Evolutionary conservation across 2,797 vertebrate species (phyloP).

Genomic region (Adelosebastes latens): DNA sequence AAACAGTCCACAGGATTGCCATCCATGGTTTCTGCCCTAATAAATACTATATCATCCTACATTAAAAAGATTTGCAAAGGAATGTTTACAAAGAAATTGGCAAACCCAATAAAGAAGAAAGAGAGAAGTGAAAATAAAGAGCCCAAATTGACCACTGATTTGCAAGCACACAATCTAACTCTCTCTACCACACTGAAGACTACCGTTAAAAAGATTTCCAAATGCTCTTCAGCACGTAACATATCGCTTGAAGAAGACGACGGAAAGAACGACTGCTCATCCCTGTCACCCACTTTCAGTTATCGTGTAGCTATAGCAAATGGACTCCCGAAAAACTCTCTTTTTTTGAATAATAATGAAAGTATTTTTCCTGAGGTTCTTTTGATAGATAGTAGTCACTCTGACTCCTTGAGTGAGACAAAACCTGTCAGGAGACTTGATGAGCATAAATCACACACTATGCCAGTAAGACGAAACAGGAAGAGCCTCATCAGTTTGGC

Average conservation of each 20-base stretch:
- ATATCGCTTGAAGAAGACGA: constrained; percentile 91
- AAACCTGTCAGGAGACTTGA: constrained; percentile 85
- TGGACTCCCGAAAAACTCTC: constrained; percentile 89
- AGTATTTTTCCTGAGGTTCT: constrained; percentile 88
- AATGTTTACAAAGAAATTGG: constrained; percentile 99
- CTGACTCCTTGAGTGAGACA: constrained; percentile 90
- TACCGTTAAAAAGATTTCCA: constrained; percentile 94
- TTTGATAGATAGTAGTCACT: constrained; percentile 90
- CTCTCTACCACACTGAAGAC: constrained; percentile 94
- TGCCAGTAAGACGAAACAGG: constrained; percentile 96
- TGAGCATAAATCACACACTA: constrained; percentile 87
- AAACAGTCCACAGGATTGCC: constrained; percentile 79
- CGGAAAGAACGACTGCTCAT: constrained; percentile 89
- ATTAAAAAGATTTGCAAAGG: constrained; percentile 98
- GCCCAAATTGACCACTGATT: constrained; percentile 85
- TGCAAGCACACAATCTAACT: constrained; percentile 87
- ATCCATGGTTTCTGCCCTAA: constrained; percentile 96
- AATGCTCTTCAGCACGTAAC: constrained; percentile 93
- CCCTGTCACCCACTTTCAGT: constrained; percentile 96
- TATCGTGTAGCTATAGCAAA: constrained; percentile 98
- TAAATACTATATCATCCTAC: constrained; percentile 92
- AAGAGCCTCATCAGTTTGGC: constrained; percentile 97
- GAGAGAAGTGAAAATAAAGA: constrained; percentile 90
- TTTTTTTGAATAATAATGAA: constrained; percentile 87
- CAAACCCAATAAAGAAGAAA: constrained; percentile 94